Base-by-base conservation (phyloP, 2,888 invertebrate genomes). In the Hemithea aestivaria region DNA sequence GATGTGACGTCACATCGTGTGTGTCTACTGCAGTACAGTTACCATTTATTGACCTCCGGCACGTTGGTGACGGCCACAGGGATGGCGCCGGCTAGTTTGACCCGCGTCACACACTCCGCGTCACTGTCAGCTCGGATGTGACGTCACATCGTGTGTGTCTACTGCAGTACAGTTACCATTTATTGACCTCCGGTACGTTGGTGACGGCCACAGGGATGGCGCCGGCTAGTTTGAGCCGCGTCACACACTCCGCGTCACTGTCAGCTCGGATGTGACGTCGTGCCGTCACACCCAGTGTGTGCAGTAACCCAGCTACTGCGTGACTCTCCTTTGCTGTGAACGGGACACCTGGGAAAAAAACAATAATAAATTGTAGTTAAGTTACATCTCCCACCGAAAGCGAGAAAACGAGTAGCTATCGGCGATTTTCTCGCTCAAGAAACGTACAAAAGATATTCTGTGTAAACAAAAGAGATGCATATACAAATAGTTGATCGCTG, bases 141-240 rank as follows among this genome's bases (percentile, higher is more conserved):
- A 16, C 5, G 16, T 16, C 5, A n/a, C n/a, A n/a, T n/a, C n/a
- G n/a, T n/a, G 5, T 16, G 16, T 16, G 5, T 16, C 5, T 4
- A 16, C 11, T 27, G 7, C 9, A 21, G n/a, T 4, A 26, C 6
- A 23, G 32, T 45, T 44, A 84, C 95, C 98, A 98, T 79, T 96
- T 91, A 79, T 97, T 98, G 21, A 97, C 87, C 79, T 98, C 97
- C 0, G 98, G 97, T 21, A 97, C 91, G 73, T 98, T 99, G n/a
- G 97, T 96, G 27, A 94, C 92, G 1, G 93, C 96, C 12, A 98
- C 76, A 0, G 96, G 90, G 41, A 98, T 94, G 3, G 91, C 97
- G 1, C 98, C 98, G 11, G 96, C 94, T 10, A 89, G 84, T 56
- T 91, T 91, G 77, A 97, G 71, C 23, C 91, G 69, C 0, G 88